These are phyloP conservation scores for Clupea harengus DNA, from an alignment of 2,113 vertebrate species.

Conservation along the genomic window DNA sequence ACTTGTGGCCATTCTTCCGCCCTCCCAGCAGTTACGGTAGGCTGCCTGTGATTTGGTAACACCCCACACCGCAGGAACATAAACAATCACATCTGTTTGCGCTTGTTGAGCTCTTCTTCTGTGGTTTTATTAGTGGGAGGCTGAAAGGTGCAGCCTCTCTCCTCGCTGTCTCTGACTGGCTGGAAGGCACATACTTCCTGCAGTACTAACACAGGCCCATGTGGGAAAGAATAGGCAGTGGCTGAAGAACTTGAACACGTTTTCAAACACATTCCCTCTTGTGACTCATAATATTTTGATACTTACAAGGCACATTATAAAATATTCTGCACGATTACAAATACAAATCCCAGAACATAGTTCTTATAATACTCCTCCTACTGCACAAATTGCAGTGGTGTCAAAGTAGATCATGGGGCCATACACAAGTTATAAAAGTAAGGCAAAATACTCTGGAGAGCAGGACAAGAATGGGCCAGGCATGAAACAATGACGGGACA, in stretches of 20 bases:
- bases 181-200: neutral
- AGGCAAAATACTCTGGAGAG: no score
- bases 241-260: neutral
- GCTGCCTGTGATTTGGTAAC: conserved; percentile 4
- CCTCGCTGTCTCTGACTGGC: neutral
- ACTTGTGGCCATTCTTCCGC: neutral
- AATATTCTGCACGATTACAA: neutral
- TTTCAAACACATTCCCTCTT: neutral
- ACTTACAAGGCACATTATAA: neutral
- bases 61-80: neutral
- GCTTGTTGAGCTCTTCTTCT: neutral
- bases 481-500: no score
- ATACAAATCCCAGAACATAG: no score
- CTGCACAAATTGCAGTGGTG: no score
- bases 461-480: no score
- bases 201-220: neutral
- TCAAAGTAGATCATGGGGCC: no score
- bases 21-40: neutral
- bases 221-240: neutral
- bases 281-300: neutral
- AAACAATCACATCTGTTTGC: conserved; percentile 15
- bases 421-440: no score
- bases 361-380: no score
- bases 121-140: neutral
- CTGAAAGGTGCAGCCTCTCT: neutral